Evolutionary conservation across 2,797 vertebrate genomes (phyloP), one percentile per base, ranked within the genome.

Genomic region (Pterois miles): DNA sequence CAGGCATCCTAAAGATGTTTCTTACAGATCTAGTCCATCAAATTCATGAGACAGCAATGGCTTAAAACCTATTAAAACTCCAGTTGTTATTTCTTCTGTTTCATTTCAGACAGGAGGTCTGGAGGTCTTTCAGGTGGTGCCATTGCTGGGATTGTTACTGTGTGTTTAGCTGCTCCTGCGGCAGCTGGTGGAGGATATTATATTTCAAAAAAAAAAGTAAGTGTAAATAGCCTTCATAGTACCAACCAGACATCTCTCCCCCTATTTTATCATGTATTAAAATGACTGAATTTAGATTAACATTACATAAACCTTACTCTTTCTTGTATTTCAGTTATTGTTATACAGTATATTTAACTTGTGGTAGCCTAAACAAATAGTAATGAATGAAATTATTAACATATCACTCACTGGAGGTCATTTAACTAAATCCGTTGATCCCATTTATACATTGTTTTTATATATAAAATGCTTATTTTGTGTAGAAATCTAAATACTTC

Each of bases 111-210:
- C 48, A 83, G 92, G 89, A 93, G 72, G 33, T 16, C 31, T 6
- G 18, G 22, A n/a, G 46, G 31, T 54, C 36, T 65, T 29, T 65
- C 71, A 25, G 20, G 50, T 36, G 89, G 84, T 38, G 78, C 57
- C 9, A 88, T 91, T 22, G 77, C 68, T 69, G 90, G 76, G 54
- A 90, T 91, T 48, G 80, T 83, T 1, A 66, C 86, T 8, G 56
- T 16, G 0, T 74, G 76, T 69, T 34, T 90, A 20, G 8, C 73
- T 3, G 20, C 9, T 53, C 12, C 9, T 27, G 69, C 1, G 20
- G 63, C 0, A 11, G 40, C 62, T 9, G 53, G 0, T 40, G 66
- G 8, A 50, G 60, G 8, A 6, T 65, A 46, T 22, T 57, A 33
- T 22, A 4, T 81, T 9, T 27, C n/a, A 40, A 5, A 56, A 6